Evolutionary conservation across 2,888 invertebrate species (phyloP), one percentile per base, ranked within the genome.

Genomic region (Hydraecia micacea): DNA sequence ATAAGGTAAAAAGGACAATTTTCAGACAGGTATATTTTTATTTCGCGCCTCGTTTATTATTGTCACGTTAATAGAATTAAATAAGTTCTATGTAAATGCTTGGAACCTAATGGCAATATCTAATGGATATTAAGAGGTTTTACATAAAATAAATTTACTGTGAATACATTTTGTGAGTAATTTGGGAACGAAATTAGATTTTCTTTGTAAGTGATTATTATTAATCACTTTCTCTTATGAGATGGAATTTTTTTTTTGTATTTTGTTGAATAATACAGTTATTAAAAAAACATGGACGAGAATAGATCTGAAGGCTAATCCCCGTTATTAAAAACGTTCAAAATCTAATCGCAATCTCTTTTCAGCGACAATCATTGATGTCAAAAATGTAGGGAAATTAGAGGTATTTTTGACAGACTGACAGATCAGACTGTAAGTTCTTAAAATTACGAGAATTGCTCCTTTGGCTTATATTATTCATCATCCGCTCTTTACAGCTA

Each of bases 1-100:
- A 5, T 52, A 62, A 46, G 42, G 52, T 71, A 13, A 46, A 52
- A 71, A 15, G 21, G 52, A 55, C 42, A 6, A 36, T 72, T 63
- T 52, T 46, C 36, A 36, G 52, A n/a, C 11, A 60, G 9, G 36
- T n/a, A 42, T 21, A n/a, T 28, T 58, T 71, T 68, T 52, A 28
- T 58, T 69, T 36, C 36, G 55, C 15, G 15, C 49, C 28, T 69
- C 73, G 25, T 69, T 60, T 73, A 21, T 75, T 75, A 75, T 85
- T 68, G 68, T 65, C 67, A 52, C n/a, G 66, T 52, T 70, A 83
- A 76, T 85, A 81, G 42, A 83, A 73, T 76, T 81, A 81, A 67
- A 73, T 46, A 65, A 68, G 28, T 72, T 83, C 42, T 75, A 73
- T 85, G 62, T 69, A 66, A 81, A 75, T 73, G 69, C 52, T 18